Base-by-base conservation (phyloP, 2,888 invertebrate genomes). In the Hybos culiciformis region DNA sequence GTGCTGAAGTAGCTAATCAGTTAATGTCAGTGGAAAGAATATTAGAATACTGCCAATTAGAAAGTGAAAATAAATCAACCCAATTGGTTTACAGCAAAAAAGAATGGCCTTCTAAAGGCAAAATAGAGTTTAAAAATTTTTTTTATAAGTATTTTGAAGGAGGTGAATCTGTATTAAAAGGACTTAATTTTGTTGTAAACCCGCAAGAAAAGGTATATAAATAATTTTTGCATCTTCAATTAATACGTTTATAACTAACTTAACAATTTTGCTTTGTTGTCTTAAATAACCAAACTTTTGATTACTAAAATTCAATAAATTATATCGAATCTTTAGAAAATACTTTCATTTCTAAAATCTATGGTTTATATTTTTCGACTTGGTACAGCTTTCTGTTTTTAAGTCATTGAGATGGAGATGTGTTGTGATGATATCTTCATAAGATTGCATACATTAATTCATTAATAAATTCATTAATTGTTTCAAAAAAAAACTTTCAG, bases 141-240 rank as follows among this genome's bases (percentile, higher is more conserved):
- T 69, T 66, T 31, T 59, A 81, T 41, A 74, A 84, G 4, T 90
- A 91, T 67, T 73, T 86, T 51, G 72, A 80, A 50, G 86, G 80
- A n/a, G 67, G 83, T 43, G 86, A 87, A 57, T 74, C 88, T 31
- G 87, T 88, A 29, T 71, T 91, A 45, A 78, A 78, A 43, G 78
- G 78, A 47, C 68, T 91, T 50, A 75, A 74, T 31, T 62, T 76
- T 24, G 48, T 51, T 2, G 69, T 77, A 18, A 58, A 69, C 41
- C 59, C 72, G 11, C 67, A 63, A 46, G 71, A 72, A 54, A 77
- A 76, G 61, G 72, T 73, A 60, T n/a, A n/a, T n/a, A 53, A 33
- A 14, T 32, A 2, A 19, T 15, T 23, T 23, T 12, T 12, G 15
- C 31, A 20, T 24, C 26, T 17, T 19, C 12, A 26, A 26, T 26